A percentile compares a stretch with the other conserved stretches of the same genome.
Conservation (phyloP, 1,140 invertebrate genomes). For the Cydia amplana region DNA sequence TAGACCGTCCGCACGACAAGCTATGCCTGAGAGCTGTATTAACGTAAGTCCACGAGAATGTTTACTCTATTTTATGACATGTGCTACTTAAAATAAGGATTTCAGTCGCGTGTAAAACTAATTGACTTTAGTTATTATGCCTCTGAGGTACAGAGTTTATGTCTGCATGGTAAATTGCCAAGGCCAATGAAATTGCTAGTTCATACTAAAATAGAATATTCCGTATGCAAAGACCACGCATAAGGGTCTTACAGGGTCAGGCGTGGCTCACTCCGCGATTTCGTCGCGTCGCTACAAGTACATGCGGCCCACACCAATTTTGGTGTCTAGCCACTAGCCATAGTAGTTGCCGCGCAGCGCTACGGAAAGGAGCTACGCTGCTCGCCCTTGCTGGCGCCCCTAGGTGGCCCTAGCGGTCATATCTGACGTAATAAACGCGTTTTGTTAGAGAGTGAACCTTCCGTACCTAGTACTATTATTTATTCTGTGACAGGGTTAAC, state of each 20-base stretch:
- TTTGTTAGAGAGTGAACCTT: too few species aligned
- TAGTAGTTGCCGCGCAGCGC: too few species aligned
- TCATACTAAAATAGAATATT: constrained; percentile 18
- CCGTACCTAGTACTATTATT: too few species aligned
- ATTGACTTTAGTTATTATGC: neutral
- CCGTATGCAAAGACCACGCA: neutral
- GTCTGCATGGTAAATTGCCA: constrained; percentile 10
- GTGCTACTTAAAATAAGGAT: neutral
- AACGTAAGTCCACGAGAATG: neutral
- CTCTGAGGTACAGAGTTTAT: neutral
- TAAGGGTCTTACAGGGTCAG: too few species aligned
- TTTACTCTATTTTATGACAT: neutral
- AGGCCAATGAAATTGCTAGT: constrained; percentile 10
- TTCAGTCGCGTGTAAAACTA: neutral
- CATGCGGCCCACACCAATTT: too few species aligned
- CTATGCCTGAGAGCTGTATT: neutral
- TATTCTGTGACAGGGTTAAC: neutral
- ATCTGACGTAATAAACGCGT: too few species aligned
- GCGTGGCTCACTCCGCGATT: too few species aligned
- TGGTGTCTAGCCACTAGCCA: too few species aligned
- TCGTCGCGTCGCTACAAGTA: too few species aligned
- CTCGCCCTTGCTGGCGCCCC: too few species aligned
- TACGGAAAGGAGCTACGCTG: too few species aligned
- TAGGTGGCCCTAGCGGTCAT: too few species aligned
- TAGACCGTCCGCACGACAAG: neutral